phyloP scores from a whole-genome alignment of 2,888 invertebrate species.

The Xestia rhomboidea region DNA sequence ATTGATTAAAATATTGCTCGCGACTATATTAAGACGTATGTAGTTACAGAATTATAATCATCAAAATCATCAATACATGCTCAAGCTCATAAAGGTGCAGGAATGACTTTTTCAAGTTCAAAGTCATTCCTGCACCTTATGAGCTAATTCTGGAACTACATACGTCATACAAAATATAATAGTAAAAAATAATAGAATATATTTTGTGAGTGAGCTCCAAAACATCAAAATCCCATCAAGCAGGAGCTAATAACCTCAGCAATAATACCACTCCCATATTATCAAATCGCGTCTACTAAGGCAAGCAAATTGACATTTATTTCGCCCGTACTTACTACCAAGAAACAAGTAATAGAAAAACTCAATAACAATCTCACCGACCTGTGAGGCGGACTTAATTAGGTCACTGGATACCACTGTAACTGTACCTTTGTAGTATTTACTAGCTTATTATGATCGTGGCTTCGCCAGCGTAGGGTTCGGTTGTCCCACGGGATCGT shows the following conservation, averaged over 20 bases:
- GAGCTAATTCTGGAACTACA: too few relatives aligned
- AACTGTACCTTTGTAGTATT: not conserved
- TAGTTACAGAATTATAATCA: too few relatives aligned
- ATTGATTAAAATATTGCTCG: too few relatives aligned
- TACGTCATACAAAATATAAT: too few relatives aligned
- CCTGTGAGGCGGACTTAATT: not conserved
- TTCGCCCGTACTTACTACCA: not conserved
- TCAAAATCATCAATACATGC: too few relatives aligned
- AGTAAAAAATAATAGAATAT: too few relatives aligned
- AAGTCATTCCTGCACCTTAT: too few relatives aligned
- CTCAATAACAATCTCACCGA: not conserved
- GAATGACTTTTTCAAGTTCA: too few relatives aligned
- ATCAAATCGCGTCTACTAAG: constrained; percentile 10
- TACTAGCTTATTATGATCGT: not conserved
- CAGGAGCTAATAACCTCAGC: not conserved
- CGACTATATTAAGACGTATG: too few relatives aligned
- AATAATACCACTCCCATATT: not conserved
- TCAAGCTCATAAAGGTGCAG: too few relatives aligned
- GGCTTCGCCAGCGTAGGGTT: not conserved
- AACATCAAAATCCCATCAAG: not conserved
- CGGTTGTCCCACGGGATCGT: not conserved
- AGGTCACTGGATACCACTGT: not conserved
- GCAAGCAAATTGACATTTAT: constrained; percentile 8
- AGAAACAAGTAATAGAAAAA: constrained; percentile 27
- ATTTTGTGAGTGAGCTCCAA: not conserved